Conservation (phyloP, 2,113 vertebrate species). For the Vombatus ursinus region DNA sequence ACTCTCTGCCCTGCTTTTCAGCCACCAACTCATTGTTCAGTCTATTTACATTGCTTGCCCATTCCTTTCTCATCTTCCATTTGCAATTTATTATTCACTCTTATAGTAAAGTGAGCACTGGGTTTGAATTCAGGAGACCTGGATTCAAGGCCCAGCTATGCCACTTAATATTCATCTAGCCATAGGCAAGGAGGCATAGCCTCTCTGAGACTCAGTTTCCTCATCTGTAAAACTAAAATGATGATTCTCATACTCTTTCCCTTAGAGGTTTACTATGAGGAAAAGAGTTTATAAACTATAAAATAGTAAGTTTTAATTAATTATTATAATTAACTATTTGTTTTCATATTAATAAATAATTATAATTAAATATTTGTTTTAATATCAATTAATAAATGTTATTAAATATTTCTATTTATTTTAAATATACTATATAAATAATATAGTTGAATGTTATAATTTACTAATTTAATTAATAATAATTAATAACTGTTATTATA, state of each 20-base stretch:
- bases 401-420: too few relatives aligned
- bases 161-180: not conserved
- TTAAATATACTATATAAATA: too few relatives aligned
- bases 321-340: not conserved
- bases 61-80: not conserved
- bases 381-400: too few relatives aligned
- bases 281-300: not conserved
- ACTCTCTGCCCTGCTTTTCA: not conserved
- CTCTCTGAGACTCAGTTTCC: not conserved
- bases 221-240: not conserved
- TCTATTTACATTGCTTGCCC: not conserved
- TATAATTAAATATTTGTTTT: too few relatives aligned
- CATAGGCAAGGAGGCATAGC: not conserved
- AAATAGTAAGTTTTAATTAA: constrained; percentile 27
- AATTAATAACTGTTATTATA: not conserved
- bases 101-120: not conserved
- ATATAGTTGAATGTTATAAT: too few relatives aligned
- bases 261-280: not conserved
- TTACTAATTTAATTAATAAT: not conserved
- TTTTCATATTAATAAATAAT: too few relatives aligned
- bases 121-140: not conserved
- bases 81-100: not conserved
- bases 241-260: not conserved
- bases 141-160: not conserved
- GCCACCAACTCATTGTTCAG: not conserved